Evolutionary conservation across 1,140 invertebrate genomes (phyloP).

Genomic region (Temnothorax nylanderi): DNA sequence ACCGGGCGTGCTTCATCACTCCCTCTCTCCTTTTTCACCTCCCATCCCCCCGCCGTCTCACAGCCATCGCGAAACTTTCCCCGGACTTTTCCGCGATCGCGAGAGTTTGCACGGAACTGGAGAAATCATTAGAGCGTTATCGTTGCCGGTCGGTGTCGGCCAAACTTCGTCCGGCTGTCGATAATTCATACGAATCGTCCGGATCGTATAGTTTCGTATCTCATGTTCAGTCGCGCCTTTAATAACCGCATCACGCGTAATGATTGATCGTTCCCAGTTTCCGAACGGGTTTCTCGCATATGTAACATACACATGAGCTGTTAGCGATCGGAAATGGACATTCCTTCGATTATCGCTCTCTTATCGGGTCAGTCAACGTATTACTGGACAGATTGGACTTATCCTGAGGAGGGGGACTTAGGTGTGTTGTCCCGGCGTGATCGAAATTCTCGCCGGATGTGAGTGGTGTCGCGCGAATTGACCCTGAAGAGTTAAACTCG

Average conservation of each 20-base stretch:
- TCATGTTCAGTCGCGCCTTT: slow-evolving; percentile 28
- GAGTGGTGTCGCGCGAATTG: not conserved
- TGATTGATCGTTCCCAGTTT: slow-evolving; percentile 40
- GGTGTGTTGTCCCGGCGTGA: not conserved
- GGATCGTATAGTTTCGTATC: slow-evolving; percentile 1
- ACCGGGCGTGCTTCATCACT: not conserved
- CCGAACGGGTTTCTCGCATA: not conserved
- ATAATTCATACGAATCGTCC: slow-evolving; percentile 25
- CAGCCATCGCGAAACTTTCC: not conserved
- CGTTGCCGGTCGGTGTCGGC: not conserved
- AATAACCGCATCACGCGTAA: slow-evolving; percentile 26
- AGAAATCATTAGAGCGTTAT: slow-evolving; percentile 44
- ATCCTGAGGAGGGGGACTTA: not conserved
- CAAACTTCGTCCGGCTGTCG: slow-evolving; percentile 14
- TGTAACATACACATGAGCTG: not conserved
- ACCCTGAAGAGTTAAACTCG: slow-evolving; percentile 9
- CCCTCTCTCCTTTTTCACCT: not conserved
- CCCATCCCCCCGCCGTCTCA: not conserved
- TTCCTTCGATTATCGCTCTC: not conserved
- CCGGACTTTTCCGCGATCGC: not conserved
- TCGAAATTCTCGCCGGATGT: not conserved
- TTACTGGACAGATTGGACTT: not conserved
- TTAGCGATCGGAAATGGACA: slow-evolving; percentile 31
- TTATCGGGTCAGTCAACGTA: not conserved
- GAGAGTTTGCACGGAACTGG: not conserved